Evolutionary conservation across 2,888 invertebrate genomes (phyloP).

Genomic region (Lydus trimaculatus): DNA sequence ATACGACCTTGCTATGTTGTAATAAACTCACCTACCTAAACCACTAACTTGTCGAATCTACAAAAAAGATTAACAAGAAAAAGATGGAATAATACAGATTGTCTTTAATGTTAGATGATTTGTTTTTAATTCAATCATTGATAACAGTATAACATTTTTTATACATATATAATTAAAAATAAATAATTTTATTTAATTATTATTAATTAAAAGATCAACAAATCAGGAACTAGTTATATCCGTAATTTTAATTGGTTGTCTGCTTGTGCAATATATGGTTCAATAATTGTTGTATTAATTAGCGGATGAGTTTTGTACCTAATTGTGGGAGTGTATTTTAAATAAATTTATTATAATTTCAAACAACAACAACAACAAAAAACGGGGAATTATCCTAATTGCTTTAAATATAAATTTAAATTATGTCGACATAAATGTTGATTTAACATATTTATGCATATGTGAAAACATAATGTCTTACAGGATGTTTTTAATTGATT

Average conservation of each 20-base stretch:
- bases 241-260: neutral
- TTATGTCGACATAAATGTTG: neutral
- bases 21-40: constrained; percentile 3
- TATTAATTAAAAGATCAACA: neutral
- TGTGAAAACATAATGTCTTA: neutral
- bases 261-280: neutral
- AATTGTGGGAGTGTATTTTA: constrained; percentile 1
- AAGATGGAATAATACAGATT: neutral
- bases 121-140: neutral
- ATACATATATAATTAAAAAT: neutral
- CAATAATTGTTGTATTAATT: neutral
- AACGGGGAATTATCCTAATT: neutral
- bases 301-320: neutral
- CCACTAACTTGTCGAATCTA: neutral
- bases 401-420: neutral
- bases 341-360: neutral
- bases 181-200: neutral
- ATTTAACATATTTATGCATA: neutral
- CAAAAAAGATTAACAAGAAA: neutral
- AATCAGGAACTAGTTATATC: too few relatives aligned
- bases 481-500: neutral
- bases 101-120: neutral
- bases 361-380: neutral
- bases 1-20: constrained; percentile 36
- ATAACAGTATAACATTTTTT: too few relatives aligned